phyloP scores from a whole-genome alignment of 37 sponge, comb jelly and placozoan species.

The Aplysina aerophoba region DNA sequence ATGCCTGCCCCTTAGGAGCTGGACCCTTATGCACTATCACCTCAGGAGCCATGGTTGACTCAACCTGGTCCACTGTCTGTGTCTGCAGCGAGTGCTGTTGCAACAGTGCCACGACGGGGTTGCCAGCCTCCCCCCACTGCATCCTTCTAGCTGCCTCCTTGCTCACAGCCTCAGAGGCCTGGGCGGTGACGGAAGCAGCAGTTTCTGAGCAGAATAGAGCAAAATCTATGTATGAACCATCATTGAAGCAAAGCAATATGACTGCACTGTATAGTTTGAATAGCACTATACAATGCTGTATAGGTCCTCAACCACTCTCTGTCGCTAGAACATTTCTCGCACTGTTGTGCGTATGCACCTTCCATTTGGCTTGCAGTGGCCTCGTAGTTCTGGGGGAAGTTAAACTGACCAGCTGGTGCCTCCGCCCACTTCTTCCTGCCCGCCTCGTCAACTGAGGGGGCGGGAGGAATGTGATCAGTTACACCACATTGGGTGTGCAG shows the following conservation, averaged over 20 bases:
- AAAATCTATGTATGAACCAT: no score
- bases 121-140: slow-evolving; percentile 37
- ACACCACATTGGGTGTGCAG: no score
- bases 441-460: slow-evolving; percentile 16
- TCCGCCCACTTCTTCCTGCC: slow-evolving; percentile 69
- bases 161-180: no score
- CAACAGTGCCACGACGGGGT: slow-evolving; percentile 34
- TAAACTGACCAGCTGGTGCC: slow-evolving; percentile 22
- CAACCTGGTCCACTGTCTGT: not conserved
- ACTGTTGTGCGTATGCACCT: not conserved
- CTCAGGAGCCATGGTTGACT: not conserved
- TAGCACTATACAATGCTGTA: not conserved
- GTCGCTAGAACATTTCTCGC: not conserved
- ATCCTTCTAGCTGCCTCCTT: slow-evolving; percentile 12
- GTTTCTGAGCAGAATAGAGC: not conserved
- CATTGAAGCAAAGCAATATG: no score
- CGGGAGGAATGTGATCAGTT: not conserved
- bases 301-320: not conserved
- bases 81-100: slow-evolving; percentile 33
- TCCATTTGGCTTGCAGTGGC: slow-evolving; percentile 48
- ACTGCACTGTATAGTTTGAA: no score
- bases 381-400: slow-evolving; percentile 44
- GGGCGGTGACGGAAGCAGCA: no score
- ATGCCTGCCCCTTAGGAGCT: slow-evolving; percentile 9
- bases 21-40: not conserved